A percentile compares a stretch with the other conserved stretches of the same genome.
Conservation (phyloP, 2,888 invertebrate species). For the Drosophila austrosaltans region DNA sequence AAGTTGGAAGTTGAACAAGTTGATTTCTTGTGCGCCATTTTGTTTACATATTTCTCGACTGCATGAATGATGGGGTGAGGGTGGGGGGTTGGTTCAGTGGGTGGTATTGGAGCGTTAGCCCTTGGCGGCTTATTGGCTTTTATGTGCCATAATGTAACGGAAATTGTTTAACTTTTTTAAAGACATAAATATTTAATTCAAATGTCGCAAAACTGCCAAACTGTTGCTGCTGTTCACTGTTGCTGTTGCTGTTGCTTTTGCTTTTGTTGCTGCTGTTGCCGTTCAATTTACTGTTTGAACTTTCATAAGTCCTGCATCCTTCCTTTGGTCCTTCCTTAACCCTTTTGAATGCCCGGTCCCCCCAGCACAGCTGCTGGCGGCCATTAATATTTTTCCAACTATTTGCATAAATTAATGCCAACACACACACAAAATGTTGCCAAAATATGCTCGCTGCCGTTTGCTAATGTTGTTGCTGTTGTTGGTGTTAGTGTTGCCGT, state of each 20-base stretch:
- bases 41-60: constrained; percentile 55
- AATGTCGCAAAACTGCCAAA: constrained; percentile 43
- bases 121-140: constrained; percentile 66
- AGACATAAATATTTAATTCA: constrained; percentile 72
- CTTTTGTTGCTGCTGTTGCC: constrained; percentile 15
- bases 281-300: constrained; percentile 34
- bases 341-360: constrained; percentile 12
- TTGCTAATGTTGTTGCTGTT: constrained; percentile 6
- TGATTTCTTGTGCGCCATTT: constrained; percentile 72
- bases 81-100: constrained; percentile 5
- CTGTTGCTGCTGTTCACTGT: constrained; percentile 38
- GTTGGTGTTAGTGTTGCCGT: constrained; percentile 4
- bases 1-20: constrained; percentile 47
- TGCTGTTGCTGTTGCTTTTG: constrained; percentile 32
- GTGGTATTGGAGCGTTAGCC: constrained; percentile 9
- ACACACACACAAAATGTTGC: constrained; percentile 69
- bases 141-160: constrained; percentile 73
- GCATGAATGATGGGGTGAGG: constrained; percentile 20
- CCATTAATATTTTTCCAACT: constrained; percentile 77
- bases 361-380: constrained; percentile 54
- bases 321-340: not conserved
- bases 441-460: constrained; percentile 54
- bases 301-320: constrained; percentile 20
- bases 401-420: constrained; percentile 75
- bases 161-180: constrained; percentile 73